These are phyloP conservation scores for honey bee (Apis mellifera) DNA, from an alignment of 1,140 invertebrate species.

Conservation along the genomic window DNA sequence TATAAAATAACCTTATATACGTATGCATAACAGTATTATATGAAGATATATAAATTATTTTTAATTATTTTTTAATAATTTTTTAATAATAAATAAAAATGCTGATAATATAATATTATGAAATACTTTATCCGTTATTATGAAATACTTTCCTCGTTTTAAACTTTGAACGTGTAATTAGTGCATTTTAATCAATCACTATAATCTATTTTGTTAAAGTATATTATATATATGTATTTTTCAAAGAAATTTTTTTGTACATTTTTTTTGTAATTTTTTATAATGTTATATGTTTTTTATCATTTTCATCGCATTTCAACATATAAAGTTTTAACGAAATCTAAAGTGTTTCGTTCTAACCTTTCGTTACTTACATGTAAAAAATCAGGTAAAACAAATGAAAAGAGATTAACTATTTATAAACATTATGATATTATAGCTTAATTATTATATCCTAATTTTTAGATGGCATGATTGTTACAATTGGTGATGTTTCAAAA, in stretches of 20 bases:
- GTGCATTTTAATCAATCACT: neutral
- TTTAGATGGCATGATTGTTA: conserved; percentile 80
- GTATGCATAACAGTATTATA: neutral
- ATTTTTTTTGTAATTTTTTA: conserved; percentile 3
- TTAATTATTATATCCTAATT: conserved; percentile 37
- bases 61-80: too few species aligned
- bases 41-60: neutral
- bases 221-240: neutral
- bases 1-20: neutral
- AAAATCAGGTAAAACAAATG: conserved; percentile 68
- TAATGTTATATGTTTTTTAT: conserved; percentile 56
- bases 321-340: conserved; percentile 51
- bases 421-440: neutral
- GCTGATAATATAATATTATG: neutral
- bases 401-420: neutral
- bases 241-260: conserved; percentile 1
- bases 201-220: neutral
- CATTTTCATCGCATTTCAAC: conserved; percentile 51
- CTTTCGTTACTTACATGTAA: conserved; percentile 54
- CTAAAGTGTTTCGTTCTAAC: conserved; percentile 56
- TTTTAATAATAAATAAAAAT: neutral
- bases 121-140: neutral
- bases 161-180: neutral
- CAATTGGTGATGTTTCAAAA: conserved; percentile 89
- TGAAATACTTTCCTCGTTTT: neutral